Conservation (phyloP, 2,797 vertebrate species). For the Dendrocincla tyrannina region DNA sequence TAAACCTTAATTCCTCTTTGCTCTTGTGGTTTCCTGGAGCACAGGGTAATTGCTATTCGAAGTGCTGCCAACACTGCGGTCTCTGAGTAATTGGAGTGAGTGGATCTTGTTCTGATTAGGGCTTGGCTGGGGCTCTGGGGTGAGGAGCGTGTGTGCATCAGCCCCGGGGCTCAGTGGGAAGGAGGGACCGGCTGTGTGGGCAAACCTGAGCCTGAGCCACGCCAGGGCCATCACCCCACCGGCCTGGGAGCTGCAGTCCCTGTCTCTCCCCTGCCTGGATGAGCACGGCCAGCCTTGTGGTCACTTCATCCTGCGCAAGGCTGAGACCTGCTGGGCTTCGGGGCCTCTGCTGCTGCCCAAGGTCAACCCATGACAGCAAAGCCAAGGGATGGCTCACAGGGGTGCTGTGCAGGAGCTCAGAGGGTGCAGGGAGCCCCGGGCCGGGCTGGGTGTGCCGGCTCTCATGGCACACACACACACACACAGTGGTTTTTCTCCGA, state of each 20-base stretch:
- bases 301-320: accelerated
- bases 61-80: conserved; percentile 20
- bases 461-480: background rate
- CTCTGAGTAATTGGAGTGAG: conserved; percentile 32
- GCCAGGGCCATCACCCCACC: background rate
- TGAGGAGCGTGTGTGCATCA: background rate
- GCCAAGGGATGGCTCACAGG: accelerated
- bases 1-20: conserved; percentile 26
- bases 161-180: background rate
- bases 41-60: background rate
- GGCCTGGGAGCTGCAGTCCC: background rate
- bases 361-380: background rate
- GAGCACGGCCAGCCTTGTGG: accelerated
- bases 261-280: accelerated
- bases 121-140: background rate
- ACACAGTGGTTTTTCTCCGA: conserved; percentile 9
- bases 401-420: accelerated
- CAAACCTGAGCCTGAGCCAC: accelerated
- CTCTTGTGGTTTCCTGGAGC: conserved; percentile 59
- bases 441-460: background rate
- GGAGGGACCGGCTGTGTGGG: background rate
- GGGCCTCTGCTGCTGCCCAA: too few species aligned
- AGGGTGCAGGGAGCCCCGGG: accelerated
- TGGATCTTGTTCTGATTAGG: background rate
- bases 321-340: background rate